phyloP scores from a whole-genome alignment of 1,140 invertebrate genomes.

The Cyrtorhinus lividipennis region DNA sequence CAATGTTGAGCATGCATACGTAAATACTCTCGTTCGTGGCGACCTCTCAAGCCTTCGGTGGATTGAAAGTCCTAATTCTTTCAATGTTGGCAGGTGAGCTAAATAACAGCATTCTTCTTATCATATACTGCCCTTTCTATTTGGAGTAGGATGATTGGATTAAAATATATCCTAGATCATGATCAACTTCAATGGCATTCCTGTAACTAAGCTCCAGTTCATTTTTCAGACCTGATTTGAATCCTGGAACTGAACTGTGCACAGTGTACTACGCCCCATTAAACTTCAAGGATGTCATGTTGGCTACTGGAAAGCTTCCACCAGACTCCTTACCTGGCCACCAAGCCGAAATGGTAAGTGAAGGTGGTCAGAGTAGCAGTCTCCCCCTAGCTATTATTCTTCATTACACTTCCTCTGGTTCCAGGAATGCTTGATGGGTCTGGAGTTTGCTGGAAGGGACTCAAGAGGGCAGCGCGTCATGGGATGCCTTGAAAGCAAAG shows the following conservation, averaged over 20 bases:
- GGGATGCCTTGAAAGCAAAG: conserved; percentile 83
- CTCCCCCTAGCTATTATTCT: too few relatives aligned
- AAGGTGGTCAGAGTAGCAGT: too few relatives aligned
- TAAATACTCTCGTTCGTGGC: conserved; percentile 77
- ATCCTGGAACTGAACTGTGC: conserved; percentile 46
- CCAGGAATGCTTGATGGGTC: conserved; percentile 81
- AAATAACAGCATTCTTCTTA: too few relatives aligned
- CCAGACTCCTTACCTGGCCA: conserved; percentile 86
- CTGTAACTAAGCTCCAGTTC: conserved; percentile 79
- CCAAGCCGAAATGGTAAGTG: conserved; percentile 40
- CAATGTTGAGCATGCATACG: conserved; percentile 71
- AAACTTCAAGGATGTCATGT: conserved; percentile 96
- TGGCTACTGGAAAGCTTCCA: conserved; percentile 87
- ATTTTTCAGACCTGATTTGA: conserved; percentile 30
- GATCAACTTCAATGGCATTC: conserved; percentile 68
- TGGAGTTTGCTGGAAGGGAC: conserved; percentile 81
- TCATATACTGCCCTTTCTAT: conserved; percentile 47
- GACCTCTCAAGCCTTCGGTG: conserved; percentile 84
- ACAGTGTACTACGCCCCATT: conserved; percentile 83
- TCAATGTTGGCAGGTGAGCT: conserved; percentile 74
- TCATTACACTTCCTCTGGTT: too few relatives aligned
- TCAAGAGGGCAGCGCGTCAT: conserved; percentile 65
- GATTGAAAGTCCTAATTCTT: conserved; percentile 70
- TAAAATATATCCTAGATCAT: conserved; percentile 67
- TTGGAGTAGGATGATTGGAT: too few relatives aligned